These are phyloP conservation scores for Sipha flava DNA, from an alignment of 1,140 invertebrate species.

Conservation along the genomic window DNA sequence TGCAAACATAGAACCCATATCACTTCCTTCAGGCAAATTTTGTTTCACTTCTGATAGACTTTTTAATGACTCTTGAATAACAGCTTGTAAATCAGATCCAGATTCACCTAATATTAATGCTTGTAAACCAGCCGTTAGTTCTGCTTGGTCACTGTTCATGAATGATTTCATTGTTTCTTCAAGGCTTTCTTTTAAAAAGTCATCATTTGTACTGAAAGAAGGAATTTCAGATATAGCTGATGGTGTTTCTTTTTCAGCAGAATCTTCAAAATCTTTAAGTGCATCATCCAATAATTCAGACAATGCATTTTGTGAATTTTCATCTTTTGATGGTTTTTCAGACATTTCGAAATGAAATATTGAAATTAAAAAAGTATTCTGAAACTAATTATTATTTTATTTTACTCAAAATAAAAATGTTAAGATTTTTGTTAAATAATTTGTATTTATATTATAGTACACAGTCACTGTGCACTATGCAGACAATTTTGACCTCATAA, in stretches of 20 bases:
- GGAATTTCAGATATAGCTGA: not conserved
- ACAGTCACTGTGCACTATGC: too few relatives aligned
- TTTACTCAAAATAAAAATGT: too few relatives aligned
- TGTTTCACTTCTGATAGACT: slow-evolving; percentile 7
- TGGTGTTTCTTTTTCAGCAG: not conserved
- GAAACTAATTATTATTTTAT: not conserved
- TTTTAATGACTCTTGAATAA: slow-evolving; percentile 21
- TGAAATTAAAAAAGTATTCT: too few relatives aligned
- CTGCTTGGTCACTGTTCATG: slow-evolving; percentile 8
- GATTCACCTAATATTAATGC: not conserved
- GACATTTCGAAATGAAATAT: not conserved
- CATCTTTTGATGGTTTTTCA: not conserved
- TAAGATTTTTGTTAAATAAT: too few relatives aligned
- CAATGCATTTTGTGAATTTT: not conserved
- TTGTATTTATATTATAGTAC: too few relatives aligned
- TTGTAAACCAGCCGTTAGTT: not conserved
- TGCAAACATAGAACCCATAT: slow-evolving; percentile 9
- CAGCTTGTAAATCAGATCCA: not conserved
- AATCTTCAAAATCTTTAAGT: slow-evolving; percentile 9
- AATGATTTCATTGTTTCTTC: slow-evolving; percentile 24
- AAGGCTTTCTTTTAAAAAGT: slow-evolving; percentile 3
- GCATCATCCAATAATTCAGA: slow-evolving; percentile 5
- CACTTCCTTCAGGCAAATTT: not conserved
- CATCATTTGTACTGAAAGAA: not conserved
- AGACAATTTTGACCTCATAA: not conserved